A percentile compares a stretch with the other conserved stretches of the same genome.
Evolutionary conservation across 2,797 vertebrate genomes (phyloP).

Genomic region (Aplochiton taeniatus): DNA sequence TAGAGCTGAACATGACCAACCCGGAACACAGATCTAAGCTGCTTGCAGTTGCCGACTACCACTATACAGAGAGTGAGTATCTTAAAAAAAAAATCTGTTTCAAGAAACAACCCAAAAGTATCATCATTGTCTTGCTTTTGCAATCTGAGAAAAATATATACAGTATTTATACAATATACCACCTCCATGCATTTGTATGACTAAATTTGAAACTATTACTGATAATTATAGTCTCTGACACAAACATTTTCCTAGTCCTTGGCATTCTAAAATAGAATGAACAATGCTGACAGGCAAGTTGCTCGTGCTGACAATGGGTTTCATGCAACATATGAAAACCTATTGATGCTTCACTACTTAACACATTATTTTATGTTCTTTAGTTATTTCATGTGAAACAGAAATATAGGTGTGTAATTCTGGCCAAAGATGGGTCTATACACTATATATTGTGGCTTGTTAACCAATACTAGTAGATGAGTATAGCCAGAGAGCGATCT

Average conservation of each 20-base stretch:
- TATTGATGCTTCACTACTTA: background rate
- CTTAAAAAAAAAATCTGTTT: background rate
- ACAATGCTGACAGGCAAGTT: background rate
- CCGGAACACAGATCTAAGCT: conserved; percentile 86
- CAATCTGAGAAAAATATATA: too few species aligned
- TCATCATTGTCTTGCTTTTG: too few species aligned
- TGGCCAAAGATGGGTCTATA: conserved; percentile 57
- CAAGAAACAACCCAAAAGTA: background rate
- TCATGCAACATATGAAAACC: background rate
- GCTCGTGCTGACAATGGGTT: background rate
- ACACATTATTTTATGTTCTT: conserved; percentile 4
- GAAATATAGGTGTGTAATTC: conserved; percentile 21
- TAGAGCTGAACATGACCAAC: conserved; percentile 91
- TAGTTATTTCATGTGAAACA: conserved; percentile 17
- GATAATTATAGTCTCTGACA: too few species aligned
- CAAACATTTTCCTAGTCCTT: too few species aligned
- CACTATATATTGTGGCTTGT: conserved; percentile 30
- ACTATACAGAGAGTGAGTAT: conserved; percentile 85
- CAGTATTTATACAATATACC: conserved; percentile 31
- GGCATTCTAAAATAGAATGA: background rate
- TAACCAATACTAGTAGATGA: conserved; percentile 38
- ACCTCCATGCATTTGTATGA: too few species aligned
- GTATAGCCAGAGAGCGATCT: conserved; percentile 31
- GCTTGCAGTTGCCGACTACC: conserved; percentile 83
- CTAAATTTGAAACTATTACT: too few species aligned